These are phyloP conservation scores for Gambusia holbrooki DNA, from an alignment of 2,113 vertebrate genomes.

Conservation along the genomic window DNA sequence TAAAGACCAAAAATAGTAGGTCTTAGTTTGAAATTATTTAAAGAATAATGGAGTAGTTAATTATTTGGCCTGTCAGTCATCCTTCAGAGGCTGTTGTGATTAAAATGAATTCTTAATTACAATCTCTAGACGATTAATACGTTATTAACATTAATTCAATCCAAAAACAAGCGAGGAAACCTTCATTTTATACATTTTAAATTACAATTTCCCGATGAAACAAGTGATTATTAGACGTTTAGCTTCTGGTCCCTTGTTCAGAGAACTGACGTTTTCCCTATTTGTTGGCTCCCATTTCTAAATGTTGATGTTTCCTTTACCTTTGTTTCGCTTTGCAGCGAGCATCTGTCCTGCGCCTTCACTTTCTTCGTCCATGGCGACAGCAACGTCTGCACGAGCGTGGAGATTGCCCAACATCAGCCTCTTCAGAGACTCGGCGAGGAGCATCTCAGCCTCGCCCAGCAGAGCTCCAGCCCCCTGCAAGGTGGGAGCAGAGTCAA, in stretches of 20 bases:
- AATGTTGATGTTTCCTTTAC: background rate
- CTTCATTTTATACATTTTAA: no score
- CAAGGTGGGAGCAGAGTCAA: constrained; percentile 84
- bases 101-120: no score
- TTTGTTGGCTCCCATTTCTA: background rate
- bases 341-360: constrained; percentile 98
- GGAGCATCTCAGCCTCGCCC: constrained; percentile 93
- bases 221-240: background rate
- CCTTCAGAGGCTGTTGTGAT: no score
- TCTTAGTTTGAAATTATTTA: no score
- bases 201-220: background rate
- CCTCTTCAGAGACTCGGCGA: constrained; percentile 95
- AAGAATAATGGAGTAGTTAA: no score
- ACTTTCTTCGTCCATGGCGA: constrained; percentile 98
- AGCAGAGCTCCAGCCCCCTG: constrained; percentile 92
- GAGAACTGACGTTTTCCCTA: background rate
- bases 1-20: no score
- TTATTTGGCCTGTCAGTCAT: no score
- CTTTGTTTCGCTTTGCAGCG: constrained; percentile 76
- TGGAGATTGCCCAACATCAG: constrained; percentile 98
- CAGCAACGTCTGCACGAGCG: constrained; percentile 98
- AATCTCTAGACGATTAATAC: no score
- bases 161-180: no score
- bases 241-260: background rate
- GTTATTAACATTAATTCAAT: no score